Percentiles rank a stretch among this genome's conserved stretches.
These are phyloP conservation scores for Meloidogyne hapla DNA, from an alignment of 1,140 invertebrate genomes.

Conservation along the genomic window DNA sequence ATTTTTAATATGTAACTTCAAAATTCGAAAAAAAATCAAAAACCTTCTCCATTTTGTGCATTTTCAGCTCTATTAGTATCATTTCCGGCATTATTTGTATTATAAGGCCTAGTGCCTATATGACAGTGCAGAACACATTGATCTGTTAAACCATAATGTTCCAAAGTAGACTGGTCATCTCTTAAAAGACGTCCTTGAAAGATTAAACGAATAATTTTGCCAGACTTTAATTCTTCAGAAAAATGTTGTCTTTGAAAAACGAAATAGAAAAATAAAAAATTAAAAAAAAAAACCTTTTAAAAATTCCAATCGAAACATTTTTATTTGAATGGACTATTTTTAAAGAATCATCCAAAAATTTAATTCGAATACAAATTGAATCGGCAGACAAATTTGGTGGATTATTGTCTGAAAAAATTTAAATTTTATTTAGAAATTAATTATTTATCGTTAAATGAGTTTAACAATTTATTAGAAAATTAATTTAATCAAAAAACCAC, in stretches of 20 bases:
- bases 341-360: background rate
- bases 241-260: too few relatives aligned
- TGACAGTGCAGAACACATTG: background rate
- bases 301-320: background rate
- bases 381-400: background rate
- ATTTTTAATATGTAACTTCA: too few relatives aligned
- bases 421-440: background rate
- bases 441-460: too few relatives aligned
- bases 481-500: too few relatives aligned
- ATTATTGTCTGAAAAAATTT: background rate
- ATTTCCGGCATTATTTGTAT: background rate
- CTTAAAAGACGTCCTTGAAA: background rate
- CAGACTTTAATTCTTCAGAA: background rate
- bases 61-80: background rate
- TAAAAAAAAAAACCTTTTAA: background rate
- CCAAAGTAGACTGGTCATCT: background rate
- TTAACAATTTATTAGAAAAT: too few relatives aligned
- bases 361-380: background rate
- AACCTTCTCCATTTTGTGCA: conserved; percentile 1
- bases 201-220: conserved; percentile 1
- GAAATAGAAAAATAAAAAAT: too few relatives aligned
- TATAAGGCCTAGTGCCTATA: background rate
- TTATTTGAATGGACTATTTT: background rate
- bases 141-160: background rate
- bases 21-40: too few relatives aligned